These are phyloP conservation scores for Cygnus olor DNA, from an alignment of 2,797 vertebrate genomes.

Conservation along the genomic window DNA sequence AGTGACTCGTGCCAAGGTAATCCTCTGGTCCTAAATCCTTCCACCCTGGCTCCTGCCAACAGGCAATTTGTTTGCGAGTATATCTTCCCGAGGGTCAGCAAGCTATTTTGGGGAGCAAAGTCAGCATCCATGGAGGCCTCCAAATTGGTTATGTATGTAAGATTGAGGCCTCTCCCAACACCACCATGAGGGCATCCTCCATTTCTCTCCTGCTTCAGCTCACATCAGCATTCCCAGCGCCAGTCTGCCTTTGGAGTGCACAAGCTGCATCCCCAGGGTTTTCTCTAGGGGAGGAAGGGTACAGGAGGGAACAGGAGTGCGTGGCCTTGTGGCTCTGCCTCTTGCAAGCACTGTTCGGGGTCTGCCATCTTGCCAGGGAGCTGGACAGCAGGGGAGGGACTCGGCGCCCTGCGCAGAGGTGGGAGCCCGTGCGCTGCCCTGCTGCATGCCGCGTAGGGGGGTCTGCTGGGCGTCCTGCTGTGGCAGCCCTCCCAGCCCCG, in stretches of 20 bases:
- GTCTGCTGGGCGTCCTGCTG: background rate
- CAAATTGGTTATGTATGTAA: background rate
- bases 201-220: background rate
- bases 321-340: background rate
- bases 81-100: background rate
- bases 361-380: fast-evolving
- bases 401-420: background rate
- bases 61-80: background rate
- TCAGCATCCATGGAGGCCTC: background rate
- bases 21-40: background rate
- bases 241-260: background rate
- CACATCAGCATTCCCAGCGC: background rate
- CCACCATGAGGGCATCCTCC: background rate
- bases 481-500: background rate
- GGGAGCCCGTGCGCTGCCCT: fast-evolving
- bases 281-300: background rate
- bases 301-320: background rate
- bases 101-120: background rate
- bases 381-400: background rate
- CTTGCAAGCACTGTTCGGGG: background rate
- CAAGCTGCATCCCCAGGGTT: background rate
- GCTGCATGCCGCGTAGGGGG: fast-evolving
- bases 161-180: background rate
- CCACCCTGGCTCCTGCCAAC: background rate
- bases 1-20: background rate